These are phyloP conservation scores for Nowickia ferox DNA, from an alignment of 2,888 invertebrate species.

Conservation along the genomic window DNA sequence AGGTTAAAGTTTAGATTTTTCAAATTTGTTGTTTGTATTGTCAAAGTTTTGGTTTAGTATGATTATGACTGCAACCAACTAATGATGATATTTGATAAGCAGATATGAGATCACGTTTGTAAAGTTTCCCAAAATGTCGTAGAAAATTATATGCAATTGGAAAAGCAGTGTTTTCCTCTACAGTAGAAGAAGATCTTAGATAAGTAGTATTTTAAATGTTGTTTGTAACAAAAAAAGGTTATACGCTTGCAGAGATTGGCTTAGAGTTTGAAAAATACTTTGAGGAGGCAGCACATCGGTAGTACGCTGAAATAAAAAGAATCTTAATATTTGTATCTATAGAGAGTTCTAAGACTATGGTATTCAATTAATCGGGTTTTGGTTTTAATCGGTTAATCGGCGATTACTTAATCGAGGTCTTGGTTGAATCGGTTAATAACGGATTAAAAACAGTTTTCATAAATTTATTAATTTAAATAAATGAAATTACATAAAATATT, in stretches of 20 bases:
- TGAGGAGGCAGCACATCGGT: not conserved
- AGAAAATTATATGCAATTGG: slow-evolving; percentile 27
- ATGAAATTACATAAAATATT: too few relatives aligned
- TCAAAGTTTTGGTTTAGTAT: slow-evolving; percentile 17
- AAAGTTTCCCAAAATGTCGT: slow-evolving; percentile 45
- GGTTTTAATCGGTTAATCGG: too few relatives aligned
- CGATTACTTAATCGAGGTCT: too few relatives aligned
- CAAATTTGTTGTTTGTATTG: slow-evolving; percentile 63
- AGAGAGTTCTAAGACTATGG: too few relatives aligned
- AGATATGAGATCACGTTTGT: slow-evolving; percentile 67
- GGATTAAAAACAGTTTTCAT: too few relatives aligned
- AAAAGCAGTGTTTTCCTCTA: slow-evolving; percentile 33
- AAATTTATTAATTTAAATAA: too few relatives aligned
- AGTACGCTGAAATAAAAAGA: too few relatives aligned
- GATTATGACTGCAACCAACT: slow-evolving; percentile 23
- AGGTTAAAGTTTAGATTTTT: slow-evolving; percentile 66
- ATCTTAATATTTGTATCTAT: too few relatives aligned
- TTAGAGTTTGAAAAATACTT: not conserved
- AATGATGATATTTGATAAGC: slow-evolving; percentile 64
- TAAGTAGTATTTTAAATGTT: slow-evolving; percentile 34
- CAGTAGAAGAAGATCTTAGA: slow-evolving; percentile 20
- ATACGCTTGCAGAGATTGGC: not conserved
- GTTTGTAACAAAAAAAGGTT: slow-evolving; percentile 11
- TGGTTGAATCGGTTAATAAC: too few relatives aligned
- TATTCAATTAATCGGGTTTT: too few relatives aligned